Conservation (phyloP, 2,888 invertebrate genomes). For the Heliconius ethilla region DNA sequence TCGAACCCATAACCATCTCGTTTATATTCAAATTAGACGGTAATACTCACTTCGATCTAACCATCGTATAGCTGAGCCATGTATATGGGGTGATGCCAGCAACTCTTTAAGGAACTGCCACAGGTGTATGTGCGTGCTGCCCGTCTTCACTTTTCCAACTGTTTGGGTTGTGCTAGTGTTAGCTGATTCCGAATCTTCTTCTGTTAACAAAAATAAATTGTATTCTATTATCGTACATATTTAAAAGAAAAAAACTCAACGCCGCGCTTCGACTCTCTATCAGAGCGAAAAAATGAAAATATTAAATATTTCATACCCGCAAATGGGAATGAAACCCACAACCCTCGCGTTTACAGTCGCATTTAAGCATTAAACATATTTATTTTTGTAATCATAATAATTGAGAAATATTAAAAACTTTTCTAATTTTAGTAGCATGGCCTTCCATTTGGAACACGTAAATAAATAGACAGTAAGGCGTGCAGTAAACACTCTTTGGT, state of each 20-base stretch:
- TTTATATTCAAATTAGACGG: too few species aligned
- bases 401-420: slow-evolving; percentile 11
- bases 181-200: slow-evolving; percentile 82
- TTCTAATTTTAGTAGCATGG: slow-evolving; percentile 52
- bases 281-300: too few species aligned
- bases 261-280: too few species aligned
- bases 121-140: slow-evolving; percentile 96
- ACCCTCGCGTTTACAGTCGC: too few species aligned
- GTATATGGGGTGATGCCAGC: slow-evolving; percentile 91
- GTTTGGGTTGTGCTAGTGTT: slow-evolving; percentile 58
- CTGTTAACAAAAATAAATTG: slow-evolving; percentile 55
- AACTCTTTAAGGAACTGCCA: slow-evolving; percentile 99
- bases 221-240: background rate
- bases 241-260: too few species aligned
- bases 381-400: background rate
- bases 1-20: too few species aligned
- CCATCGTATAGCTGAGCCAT: slow-evolving; percentile 98
- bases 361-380: background rate
- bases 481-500: slow-evolving; percentile 57
- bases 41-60: slow-evolving; percentile 87
- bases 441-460: slow-evolving; percentile 58
- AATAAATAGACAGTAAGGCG: slow-evolving; percentile 56
- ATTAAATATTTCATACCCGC: too few species aligned
- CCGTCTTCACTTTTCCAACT: slow-evolving; percentile 74
- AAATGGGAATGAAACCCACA: too few species aligned